These are phyloP conservation scores for Eucera pruinosa DNA, from an alignment of 2,888 invertebrate genomes.

Conservation along the genomic window DNA sequence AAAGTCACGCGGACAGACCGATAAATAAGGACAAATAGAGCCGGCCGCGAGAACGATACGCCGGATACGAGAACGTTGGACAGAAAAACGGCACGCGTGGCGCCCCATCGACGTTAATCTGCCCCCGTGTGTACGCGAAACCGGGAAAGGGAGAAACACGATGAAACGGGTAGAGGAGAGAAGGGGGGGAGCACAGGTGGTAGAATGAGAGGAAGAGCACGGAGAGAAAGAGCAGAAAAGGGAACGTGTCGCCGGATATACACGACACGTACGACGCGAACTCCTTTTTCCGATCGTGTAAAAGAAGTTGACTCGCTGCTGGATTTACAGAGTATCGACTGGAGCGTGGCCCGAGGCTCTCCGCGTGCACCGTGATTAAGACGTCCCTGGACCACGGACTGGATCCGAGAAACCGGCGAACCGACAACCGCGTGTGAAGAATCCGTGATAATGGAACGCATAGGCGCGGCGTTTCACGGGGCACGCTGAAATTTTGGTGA, in stretches of 20 bases:
- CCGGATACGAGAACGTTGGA: conserved; percentile 34
- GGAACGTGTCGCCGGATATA: conserved; percentile 57
- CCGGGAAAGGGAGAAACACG: conserved; percentile 22
- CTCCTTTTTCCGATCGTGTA: conserved; percentile 63
- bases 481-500: not conserved
- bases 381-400: conserved; percentile 52
- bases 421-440: conserved; percentile 14
- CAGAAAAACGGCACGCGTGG: conserved; percentile 69
- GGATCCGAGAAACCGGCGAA: conserved; percentile 27
- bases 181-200: not conserved
- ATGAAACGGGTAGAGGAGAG: not conserved
- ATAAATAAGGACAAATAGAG: conserved; percentile 72
- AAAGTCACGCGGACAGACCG: conserved; percentile 64
- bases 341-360: conserved; percentile 40
- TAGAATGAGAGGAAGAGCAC: not conserved
- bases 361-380: conserved; percentile 60
- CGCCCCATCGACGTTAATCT: conserved; percentile 61
- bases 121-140: conserved; percentile 56
- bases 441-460: conserved; percentile 38
- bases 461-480: too few species aligned
- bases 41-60: conserved; percentile 59
- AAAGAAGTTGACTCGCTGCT: conserved; percentile 66
- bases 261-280: conserved; percentile 67
- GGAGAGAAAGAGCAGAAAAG: not conserved
- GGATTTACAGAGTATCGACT: conserved; percentile 65